A percentile compares a stretch with the other conserved stretches of the same genome.
These are phyloP conservation scores for Calephelis perditalis DNA, from an alignment of 2,888 invertebrate species.

Conservation along the genomic window DNA sequence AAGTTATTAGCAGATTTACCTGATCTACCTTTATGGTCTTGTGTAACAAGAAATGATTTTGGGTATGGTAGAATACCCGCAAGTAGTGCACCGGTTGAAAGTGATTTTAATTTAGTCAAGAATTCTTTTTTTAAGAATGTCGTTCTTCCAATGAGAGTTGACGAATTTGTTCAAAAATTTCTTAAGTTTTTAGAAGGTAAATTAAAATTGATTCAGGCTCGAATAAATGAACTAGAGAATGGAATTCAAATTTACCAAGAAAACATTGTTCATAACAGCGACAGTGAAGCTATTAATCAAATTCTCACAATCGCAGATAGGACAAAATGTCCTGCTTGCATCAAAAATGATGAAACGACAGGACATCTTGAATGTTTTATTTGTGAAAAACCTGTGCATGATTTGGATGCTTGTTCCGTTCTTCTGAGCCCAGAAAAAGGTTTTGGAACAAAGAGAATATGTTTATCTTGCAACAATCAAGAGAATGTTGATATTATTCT, in stretches of 20 bases:
- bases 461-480: slow-evolving; percentile 1
- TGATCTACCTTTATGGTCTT: slow-evolving; percentile 8
- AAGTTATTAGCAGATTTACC: not conserved
- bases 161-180: not conserved
- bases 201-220: not conserved
- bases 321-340: slow-evolving; percentile 2
- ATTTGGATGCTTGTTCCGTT: slow-evolving; percentile 1
- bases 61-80: slow-evolving; percentile 6
- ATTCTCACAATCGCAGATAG: not conserved
- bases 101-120: slow-evolving; percentile 1
- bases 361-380: slow-evolving; percentile 2
- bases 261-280: not conserved
- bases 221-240: slow-evolving; percentile 6
- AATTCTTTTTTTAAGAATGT: slow-evolving; percentile 6
- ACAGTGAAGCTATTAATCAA: not conserved
- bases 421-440: not conserved
- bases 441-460: slow-evolving; percentile 6
- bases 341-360: not conserved
- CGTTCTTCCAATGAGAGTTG: slow-evolving; percentile 3
- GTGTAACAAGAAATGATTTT: slow-evolving; percentile 3
- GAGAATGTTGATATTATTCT: slow-evolving; percentile 2
- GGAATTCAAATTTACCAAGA: not conserved
- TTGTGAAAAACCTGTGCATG: slow-evolving; percentile 4
- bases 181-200: not conserved
- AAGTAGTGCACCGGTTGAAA: slow-evolving; percentile 1